phyloP scores from a whole-genome alignment of 2,888 invertebrate genomes.

The Tachina fera region DNA sequence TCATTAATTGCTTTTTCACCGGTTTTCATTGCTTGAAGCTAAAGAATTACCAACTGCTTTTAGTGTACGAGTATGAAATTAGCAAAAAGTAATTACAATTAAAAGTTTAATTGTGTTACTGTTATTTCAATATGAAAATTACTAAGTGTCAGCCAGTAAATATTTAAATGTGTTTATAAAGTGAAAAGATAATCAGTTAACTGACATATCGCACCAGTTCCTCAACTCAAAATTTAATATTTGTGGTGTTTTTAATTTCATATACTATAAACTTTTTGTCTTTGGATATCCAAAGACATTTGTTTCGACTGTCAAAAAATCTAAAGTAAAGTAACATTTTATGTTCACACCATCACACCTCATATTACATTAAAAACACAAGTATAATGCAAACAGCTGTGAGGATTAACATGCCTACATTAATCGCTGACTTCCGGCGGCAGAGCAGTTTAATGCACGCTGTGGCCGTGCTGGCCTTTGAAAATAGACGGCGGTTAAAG shows the following conservation, averaged over 20 bases:
- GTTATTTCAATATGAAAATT: constrained; percentile 1
- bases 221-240: not conserved
- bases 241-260: not conserved
- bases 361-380: too few species aligned
- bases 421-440: too few species aligned
- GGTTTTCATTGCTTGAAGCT: not conserved
- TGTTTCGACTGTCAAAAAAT: too few species aligned
- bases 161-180: constrained; percentile 4
- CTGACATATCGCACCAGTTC: not conserved
- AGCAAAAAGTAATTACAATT: constrained; percentile 51
- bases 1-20: not conserved
- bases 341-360: too few species aligned
- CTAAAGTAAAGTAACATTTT: too few species aligned
- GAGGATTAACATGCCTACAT: too few species aligned
- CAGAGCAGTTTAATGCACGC: too few species aligned
- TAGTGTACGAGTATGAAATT: constrained; percentile 23
- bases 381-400: too few species aligned
- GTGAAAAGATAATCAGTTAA: not conserved
- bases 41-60: constrained; percentile 27
- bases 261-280: too few species aligned
- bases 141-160: not conserved
- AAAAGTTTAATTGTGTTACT: constrained; percentile 49
- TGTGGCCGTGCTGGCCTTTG: too few species aligned
- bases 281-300: too few species aligned
- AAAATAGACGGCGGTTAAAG: too few species aligned